These are phyloP conservation scores for Crepidodera aurea DNA, from an alignment of 2,888 invertebrate species.

Conservation along the genomic window DNA sequence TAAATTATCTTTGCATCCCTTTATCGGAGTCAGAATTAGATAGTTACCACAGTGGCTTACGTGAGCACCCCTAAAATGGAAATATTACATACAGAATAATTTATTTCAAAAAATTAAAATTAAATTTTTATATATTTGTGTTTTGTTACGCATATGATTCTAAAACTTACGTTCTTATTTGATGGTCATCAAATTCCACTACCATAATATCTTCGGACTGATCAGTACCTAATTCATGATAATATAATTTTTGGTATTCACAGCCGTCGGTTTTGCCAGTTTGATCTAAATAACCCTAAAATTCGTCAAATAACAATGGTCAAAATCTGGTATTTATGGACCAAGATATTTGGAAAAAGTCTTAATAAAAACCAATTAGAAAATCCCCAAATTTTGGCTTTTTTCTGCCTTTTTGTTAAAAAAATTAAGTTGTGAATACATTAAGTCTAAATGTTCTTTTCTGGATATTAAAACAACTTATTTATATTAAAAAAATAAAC, in stretches of 20 bases:
- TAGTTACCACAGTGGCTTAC: slow-evolving; percentile 94
- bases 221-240: slow-evolving; percentile 86
- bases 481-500: too few species aligned
- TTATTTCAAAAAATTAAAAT: too few species aligned
- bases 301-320: slow-evolving; percentile 32
- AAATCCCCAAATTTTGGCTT: too few species aligned
- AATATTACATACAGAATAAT: background rate
- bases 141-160: background rate
- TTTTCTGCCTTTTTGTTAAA: too few species aligned
- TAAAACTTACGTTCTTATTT: slow-evolving; percentile 83
- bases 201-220: slow-evolving; percentile 87
- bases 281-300: slow-evolving; percentile 78
- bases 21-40: slow-evolving; percentile 81
- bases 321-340: background rate
- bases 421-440: too few species aligned
- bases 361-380: too few species aligned
- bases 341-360: too few species aligned
- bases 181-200: slow-evolving; percentile 90
- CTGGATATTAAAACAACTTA: too few species aligned
- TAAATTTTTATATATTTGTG: background rate
- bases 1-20: slow-evolving; percentile 92
- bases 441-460: too few species aligned
- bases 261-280: slow-evolving; percentile 90
- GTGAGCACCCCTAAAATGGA: slow-evolving; percentile 77
- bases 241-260: slow-evolving; percentile 92